Evolutionary conservation across 1,140 invertebrate species (phyloP).

Genomic region (Zelostemma sp.): DNA sequence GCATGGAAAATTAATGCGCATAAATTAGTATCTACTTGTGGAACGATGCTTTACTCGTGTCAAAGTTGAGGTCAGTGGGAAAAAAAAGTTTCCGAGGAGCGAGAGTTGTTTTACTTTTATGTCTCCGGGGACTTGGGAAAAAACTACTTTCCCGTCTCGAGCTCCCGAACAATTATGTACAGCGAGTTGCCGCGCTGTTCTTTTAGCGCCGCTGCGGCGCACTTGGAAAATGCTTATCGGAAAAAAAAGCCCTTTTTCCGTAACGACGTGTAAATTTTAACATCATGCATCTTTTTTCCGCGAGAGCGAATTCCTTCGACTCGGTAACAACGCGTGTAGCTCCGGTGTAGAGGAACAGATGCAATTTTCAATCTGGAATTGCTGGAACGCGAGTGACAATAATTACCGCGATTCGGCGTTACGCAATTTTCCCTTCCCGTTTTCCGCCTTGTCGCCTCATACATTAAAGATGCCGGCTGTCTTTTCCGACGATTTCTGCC

Average conservation of each 20-base stretch:
- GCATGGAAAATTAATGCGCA: slow-evolving; percentile 36
- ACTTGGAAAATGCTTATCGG: neutral
- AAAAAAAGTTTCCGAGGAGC: slow-evolving; percentile 19
- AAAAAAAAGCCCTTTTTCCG: neutral
- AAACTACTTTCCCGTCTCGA: slow-evolving; percentile 30
- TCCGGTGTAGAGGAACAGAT: too few species aligned
- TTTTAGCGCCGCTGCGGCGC: neutral
- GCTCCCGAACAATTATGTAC: slow-evolving; percentile 35
- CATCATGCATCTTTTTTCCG: too few species aligned
- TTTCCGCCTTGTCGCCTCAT: slow-evolving; percentile 49
- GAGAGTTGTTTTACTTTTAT: slow-evolving; percentile 24
- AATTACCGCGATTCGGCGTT: slow-evolving; percentile 38
- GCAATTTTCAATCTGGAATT: slow-evolving; percentile 26
- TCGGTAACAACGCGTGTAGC: slow-evolving; percentile 2
- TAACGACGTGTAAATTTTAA: too few species aligned
- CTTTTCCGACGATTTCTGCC: slow-evolving; percentile 58
- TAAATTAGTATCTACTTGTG: slow-evolving; percentile 44
- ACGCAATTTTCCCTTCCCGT: slow-evolving; percentile 29
- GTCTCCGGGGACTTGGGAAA: slow-evolving; percentile 26
- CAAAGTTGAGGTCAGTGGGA: slow-evolving; percentile 30
- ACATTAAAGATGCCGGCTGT: slow-evolving; percentile 63
- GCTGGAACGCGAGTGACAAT: slow-evolving; percentile 28
- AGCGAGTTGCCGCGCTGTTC: neutral
- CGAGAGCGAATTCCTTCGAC: slow-evolving; percentile 5
- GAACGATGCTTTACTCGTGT: slow-evolving; percentile 11